Conservation (phyloP, 2,113 vertebrate species). For the Nyctereutes procyonoides region DNA sequence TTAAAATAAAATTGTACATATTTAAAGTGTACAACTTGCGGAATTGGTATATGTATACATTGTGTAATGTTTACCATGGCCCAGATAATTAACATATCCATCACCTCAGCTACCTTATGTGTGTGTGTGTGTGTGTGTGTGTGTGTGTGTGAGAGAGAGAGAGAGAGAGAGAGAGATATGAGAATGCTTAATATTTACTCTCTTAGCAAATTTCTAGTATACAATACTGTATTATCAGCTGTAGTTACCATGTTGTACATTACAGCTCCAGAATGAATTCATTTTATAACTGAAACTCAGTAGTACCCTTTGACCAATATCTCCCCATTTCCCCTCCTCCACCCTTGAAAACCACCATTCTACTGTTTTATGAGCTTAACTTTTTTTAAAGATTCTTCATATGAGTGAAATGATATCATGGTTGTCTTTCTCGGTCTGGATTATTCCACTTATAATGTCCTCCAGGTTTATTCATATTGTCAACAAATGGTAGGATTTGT, state of each 20-base stretch:
- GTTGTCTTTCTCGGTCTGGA: not conserved
- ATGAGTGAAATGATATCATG: not conserved
- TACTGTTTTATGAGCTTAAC: not conserved
- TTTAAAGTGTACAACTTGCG: not conserved
- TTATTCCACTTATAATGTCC: not conserved
- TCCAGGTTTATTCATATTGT: not conserved
- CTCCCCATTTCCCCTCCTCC: not conserved
- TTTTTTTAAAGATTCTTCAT: not conserved
- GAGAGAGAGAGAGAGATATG: not conserved
- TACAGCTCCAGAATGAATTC: not conserved
- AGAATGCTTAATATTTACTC: not conserved
- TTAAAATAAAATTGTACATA: not conserved
- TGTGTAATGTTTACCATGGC: not conserved
- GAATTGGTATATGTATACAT: not conserved
- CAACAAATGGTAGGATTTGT: not conserved
- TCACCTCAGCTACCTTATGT: not conserved
- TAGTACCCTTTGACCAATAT: not conserved
- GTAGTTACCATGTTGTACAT: not conserved
- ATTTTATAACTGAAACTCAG: not conserved
- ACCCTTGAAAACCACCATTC: not conserved
- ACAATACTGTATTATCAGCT: not conserved
- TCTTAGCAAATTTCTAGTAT: not conserved
- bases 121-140: not conserved
- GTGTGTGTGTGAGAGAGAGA: not conserved
- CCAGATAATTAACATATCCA: not conserved